A percentile compares a stretch with the other conserved stretches of the same genome.
These are phyloP conservation scores for Peromyscus eremicus DNA, from an alignment of 2,797 vertebrate species.

Conservation along the genomic window DNA sequence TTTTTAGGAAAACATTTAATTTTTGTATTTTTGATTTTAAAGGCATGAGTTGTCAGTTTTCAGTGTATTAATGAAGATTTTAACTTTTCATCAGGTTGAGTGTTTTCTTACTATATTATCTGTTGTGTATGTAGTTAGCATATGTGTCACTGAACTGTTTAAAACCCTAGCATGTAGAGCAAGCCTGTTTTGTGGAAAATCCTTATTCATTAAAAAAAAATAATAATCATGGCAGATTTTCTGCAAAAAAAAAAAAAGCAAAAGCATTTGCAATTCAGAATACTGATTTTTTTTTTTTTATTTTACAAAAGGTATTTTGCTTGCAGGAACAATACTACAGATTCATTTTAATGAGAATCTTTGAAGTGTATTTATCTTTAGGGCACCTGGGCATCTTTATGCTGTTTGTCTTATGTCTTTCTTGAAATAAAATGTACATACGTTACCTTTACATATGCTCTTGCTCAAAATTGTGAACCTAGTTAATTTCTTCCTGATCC, in stretches of 20 bases:
- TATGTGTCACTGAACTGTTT: conserved; percentile 96
- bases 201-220: conserved; percentile 94
- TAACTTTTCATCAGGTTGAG: conserved; percentile 98
- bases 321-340: conserved; percentile 93
- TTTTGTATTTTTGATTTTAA: conserved; percentile 99
- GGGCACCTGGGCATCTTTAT: conserved; percentile 94
- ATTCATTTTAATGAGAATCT: conserved; percentile 92
- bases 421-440: conserved; percentile 93
- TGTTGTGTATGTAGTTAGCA: conserved; percentile 96
- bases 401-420: conserved; percentile 93
- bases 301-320: conserved; percentile 94
- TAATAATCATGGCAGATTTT: conserved; percentile 94
- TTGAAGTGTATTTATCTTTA: conserved; percentile 97
- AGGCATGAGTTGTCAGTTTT: conserved; percentile 99
- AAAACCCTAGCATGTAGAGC: conserved; percentile 96
- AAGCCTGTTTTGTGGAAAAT: conserved; percentile 96
- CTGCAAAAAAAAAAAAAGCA: conserved; percentile 90
- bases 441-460: conserved; percentile 89
- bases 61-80: conserved; percentile 99
- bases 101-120: conserved; percentile 96
- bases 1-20: conserved; percentile 95
- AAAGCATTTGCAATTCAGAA: conserved; percentile 91
- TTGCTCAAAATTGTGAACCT: conserved; percentile 85
- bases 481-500: conserved; percentile 74
- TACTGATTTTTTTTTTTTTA: conserved; percentile 90